Conservation (phyloP, 2,888 invertebrate genomes). For the Flexamia atlantica region DNA sequence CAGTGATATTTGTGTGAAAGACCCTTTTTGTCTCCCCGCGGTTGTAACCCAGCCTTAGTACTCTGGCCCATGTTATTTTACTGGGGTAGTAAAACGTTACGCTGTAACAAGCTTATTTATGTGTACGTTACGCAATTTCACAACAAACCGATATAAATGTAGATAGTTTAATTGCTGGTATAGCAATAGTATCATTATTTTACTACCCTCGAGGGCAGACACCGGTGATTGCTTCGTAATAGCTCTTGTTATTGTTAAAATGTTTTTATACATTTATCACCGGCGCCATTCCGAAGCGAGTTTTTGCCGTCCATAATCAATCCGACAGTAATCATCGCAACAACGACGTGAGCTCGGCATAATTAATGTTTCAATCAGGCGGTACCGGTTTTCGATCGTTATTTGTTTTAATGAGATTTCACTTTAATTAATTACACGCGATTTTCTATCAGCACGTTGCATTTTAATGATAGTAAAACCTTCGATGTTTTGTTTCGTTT, state of each 20-base stretch:
- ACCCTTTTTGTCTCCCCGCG: too few relatives aligned
- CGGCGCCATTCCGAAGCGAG: neutral
- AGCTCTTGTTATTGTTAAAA: neutral
- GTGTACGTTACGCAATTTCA: too few relatives aligned
- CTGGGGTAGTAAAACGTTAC: too few relatives aligned
- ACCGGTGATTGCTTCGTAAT: too few relatives aligned
- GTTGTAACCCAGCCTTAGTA: too few relatives aligned
- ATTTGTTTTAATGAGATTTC: constrained; percentile 40
- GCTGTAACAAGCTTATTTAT: too few relatives aligned
- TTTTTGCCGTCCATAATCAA: neutral
- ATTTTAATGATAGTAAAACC: constrained; percentile 28
- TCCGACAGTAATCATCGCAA: constrained; percentile 13
- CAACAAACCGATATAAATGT: too few relatives aligned
- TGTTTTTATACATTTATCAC: neutral
- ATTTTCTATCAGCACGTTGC: constrained; percentile 20
- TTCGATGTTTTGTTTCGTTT: neutral
- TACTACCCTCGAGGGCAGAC: neutral
- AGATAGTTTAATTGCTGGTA: too few relatives aligned
- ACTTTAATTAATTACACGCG: constrained; percentile 32
- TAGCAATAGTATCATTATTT: too few relatives aligned
- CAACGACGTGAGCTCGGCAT: neutral
- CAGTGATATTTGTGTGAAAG: too few relatives aligned
- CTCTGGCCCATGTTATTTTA: too few relatives aligned
- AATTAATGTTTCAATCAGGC: constrained; percentile 33
- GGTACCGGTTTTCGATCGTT: constrained; percentile 13